Evolutionary conservation across 1,140 invertebrate genomes (phyloP).

Genomic region (Pseudoatta argentina): DNA sequence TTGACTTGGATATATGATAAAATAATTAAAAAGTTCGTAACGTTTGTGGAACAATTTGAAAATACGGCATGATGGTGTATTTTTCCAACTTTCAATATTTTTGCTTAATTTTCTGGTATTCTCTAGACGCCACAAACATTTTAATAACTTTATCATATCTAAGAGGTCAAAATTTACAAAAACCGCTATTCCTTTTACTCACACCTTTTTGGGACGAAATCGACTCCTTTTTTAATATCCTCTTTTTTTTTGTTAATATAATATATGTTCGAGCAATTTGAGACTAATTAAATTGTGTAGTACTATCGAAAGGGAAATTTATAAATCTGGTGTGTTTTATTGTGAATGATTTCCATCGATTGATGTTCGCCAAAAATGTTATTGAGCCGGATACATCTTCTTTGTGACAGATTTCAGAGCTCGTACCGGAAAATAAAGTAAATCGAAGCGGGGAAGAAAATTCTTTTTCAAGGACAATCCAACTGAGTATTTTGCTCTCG

Average conservation of each 20-base stretch:
- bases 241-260: not conserved
- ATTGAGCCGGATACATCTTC: not conserved
- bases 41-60: too few species aligned
- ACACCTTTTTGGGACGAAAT: too few species aligned
- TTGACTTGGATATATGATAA: too few species aligned
- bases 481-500: not conserved
- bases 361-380: not conserved
- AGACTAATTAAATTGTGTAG: not conserved
- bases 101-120: too few species aligned
- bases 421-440: constrained; percentile 18
- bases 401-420: not conserved
- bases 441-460: constrained; percentile 9
- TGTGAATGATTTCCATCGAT: not conserved
- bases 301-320: not conserved
- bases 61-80: too few species aligned
- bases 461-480: constrained; percentile 5
- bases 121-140: too few species aligned
- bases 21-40: too few species aligned
- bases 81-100: too few species aligned
- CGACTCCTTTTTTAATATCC: too few species aligned
- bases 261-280: not conserved
- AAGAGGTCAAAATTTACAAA: too few species aligned
- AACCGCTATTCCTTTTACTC: too few species aligned
- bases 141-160: too few species aligned
- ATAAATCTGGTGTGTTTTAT: not conserved